Evolutionary conservation across 1,140 invertebrate species (phyloP), one percentile per base, ranked within the genome.

Genomic region (Armadillidium nasatum): DNA sequence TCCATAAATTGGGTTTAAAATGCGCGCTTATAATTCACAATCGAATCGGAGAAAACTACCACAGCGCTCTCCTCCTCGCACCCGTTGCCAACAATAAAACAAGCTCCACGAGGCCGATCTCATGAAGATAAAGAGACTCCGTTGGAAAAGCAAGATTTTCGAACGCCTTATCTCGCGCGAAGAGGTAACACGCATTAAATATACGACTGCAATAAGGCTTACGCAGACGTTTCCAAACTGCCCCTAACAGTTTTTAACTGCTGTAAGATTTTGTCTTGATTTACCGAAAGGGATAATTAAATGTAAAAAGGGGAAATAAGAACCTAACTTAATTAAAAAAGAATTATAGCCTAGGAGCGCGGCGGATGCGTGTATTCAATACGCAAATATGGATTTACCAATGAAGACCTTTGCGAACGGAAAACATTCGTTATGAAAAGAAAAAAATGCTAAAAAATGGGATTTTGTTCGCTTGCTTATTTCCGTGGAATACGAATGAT

Each of bases 201-300:
- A 60, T 60, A 60, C 50, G 50, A 60, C 50, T 60, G 50, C 50
- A 60, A 60, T 60, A 60, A 60, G 50, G 50, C 50, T 60, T 60
- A 60, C 11, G 50, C 50, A 60, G 11, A 60, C 50, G 50, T 60
- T 19, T 19, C 19, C 11, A 60, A 60, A 19, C 50, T 60, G 50
- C 50, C 50, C 50, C 11, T 60, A 60, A 60, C 50, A 60, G 50
- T 19, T 60, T 60, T 19, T 60, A 60, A 60, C 50, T 60, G 50
- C 50, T 60, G 50, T 13, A 60, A 60, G 50, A 60, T 60, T 60
- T 60, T 60, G 50, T 60, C 50, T 60, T 60, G 50, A 60, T 60
- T 60, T 60, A 60, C 50, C 50, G 50, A 60, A 60, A 60, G 19
- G 50, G 19, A 60, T 60, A 60, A 60, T 60, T 60, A 60, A 60